Conservation (phyloP, 2,888 invertebrate species). For the Silvanus unidentatus region DNA sequence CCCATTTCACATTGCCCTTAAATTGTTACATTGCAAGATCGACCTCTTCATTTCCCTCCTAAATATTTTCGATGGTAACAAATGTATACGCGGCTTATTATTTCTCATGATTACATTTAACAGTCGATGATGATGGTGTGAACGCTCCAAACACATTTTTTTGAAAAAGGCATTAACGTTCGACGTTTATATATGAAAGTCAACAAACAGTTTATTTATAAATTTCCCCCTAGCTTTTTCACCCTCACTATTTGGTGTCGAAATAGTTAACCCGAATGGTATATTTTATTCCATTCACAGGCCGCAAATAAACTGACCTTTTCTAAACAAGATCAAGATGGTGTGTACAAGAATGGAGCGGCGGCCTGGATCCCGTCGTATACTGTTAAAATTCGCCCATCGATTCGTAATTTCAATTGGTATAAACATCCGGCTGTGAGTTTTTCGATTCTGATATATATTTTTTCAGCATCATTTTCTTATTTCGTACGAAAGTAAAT, state of each 20-base stretch:
- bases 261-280: constrained; percentile 6
- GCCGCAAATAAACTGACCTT: constrained; percentile 37
- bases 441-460: constrained; percentile 11
- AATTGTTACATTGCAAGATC: constrained; percentile 19
- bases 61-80: not conserved
- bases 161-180: no score
- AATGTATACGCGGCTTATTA: no score
- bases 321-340: constrained; percentile 34
- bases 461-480: constrained; percentile 1
- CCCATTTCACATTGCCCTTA: constrained; percentile 27
- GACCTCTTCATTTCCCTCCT: constrained; percentile 1
- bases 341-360: constrained; percentile 11
- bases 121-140: no score
- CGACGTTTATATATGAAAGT: no score
- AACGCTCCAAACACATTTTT: no score
- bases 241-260: no score
- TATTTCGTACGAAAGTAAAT: no score
- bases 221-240: not conserved
- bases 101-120: no score
- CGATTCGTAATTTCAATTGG: constrained; percentile 36
- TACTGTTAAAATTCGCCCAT: constrained; percentile 28
- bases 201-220: no score
- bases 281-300: constrained; percentile 27
- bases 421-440: constrained; percentile 21
- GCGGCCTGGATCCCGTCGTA: constrained; percentile 21